Evolutionary conservation across 2,797 vertebrate species (phyloP), one percentile per base, ranked within the genome.

Genomic region (Gymnodraco acuticeps): DNA sequence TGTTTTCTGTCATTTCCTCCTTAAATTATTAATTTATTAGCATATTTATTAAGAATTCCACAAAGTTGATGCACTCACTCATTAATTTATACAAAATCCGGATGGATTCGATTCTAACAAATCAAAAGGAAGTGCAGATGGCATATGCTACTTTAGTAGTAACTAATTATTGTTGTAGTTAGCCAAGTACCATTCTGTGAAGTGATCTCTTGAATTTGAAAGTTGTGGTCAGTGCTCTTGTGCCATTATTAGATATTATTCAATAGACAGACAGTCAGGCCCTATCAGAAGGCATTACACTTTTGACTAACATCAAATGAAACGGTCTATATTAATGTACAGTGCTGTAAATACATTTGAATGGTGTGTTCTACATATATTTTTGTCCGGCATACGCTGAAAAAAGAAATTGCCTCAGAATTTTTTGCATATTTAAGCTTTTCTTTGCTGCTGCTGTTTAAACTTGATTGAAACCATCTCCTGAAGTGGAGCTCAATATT

Each of bases 321-420:
- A 88, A 89, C 67, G 82, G 89, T 93, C 88, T 92, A 84, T 93
- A 89, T 94, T 93, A 93, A 90, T 95, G 94, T 95, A 95, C 93
- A 95, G 93, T 86, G 84, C 89, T 96, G 95, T 96, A 95, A 95
- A 96, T 95, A 96, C 91, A 87, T 95, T 94, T 95, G 89, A 94
- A 93, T 93, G 91, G 93, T 92, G 93, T 95, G 92, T 89, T 93
- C 88, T 94, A 92, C 86, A 93, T 93, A 93, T 94, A 94, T 92
- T 91, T 93, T 92, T 90, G 92, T 93, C 91, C 75, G 92, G 89
- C 89, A 90, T 83, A 85, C 87, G 81, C 88, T 87, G 82, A 91
- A 88, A 84, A 89, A 92, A 77, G 65, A 67, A 70, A 52, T 87
- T 91, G 94, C 92, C 94, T 95, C 92, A 85, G 88, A 90, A 87